Conservation (phyloP, 2,888 invertebrate genomes). For the Aleiodes alternator region DNA sequence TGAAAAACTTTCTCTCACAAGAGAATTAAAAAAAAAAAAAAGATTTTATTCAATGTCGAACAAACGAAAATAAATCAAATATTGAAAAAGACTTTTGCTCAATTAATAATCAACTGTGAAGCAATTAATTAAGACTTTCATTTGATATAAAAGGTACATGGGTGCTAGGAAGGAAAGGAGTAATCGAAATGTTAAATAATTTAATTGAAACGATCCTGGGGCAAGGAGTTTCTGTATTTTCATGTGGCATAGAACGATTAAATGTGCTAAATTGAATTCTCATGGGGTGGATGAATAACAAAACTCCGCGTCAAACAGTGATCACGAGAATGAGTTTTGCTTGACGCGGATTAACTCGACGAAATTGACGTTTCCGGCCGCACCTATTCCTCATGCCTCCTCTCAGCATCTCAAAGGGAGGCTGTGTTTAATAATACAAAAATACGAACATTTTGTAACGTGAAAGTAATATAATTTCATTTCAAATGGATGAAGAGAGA, state of each 20-base stretch:
- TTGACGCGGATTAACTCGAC: constrained; percentile 63
- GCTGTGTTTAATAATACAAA: constrained; percentile 23
- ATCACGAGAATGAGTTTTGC: constrained; percentile 21
- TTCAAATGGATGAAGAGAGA: background rate
- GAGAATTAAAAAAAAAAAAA: background rate
- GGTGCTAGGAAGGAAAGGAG: background rate
- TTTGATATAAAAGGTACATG: background rate
- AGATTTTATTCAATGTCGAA: background rate
- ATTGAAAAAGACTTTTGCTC: no score
- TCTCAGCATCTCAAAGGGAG: constrained; percentile 31
- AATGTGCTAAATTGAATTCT: constrained; percentile 61
- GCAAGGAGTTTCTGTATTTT: background rate
- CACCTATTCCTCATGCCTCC: constrained; percentile 59
- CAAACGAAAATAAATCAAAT: background rate
- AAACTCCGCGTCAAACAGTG: constrained; percentile 10
- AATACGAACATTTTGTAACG: constrained; percentile 17
- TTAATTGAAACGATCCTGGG: constrained; percentile 34
- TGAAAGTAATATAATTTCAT: constrained; percentile 33
- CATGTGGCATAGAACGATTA: constrained; percentile 47
- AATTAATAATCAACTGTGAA: constrained; percentile 11
- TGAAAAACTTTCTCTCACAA: background rate
- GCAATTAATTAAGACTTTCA: constrained; percentile 32
- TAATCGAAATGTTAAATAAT: constrained; percentile 37
- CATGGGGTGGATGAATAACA: constrained; percentile 12
- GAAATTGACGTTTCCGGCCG: constrained; percentile 71